Percentiles rank a stretch among this genome's conserved stretches.
These are phyloP conservation scores for Grantiella picta DNA, from an alignment of 2,113 vertebrate species.

Conservation along the genomic window DNA sequence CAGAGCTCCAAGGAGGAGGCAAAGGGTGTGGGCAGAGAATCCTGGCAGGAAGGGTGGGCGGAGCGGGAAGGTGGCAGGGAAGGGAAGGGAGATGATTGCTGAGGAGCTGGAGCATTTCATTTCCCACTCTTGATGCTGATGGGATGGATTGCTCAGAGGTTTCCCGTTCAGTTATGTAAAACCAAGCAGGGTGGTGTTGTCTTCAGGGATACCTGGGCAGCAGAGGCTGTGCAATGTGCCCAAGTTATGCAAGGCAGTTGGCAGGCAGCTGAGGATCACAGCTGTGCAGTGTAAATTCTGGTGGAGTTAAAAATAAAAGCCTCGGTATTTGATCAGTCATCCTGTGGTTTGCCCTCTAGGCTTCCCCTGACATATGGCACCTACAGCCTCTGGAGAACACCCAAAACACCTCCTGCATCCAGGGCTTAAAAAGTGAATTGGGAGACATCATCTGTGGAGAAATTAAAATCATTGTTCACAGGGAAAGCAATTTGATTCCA, in stretches of 20 bases:
- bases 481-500: not conserved
- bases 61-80: not conserved
- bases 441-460: not conserved
- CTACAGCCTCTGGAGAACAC: not conserved
- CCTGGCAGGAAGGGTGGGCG: not conserved
- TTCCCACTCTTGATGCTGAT: not conserved
- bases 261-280: constrained; percentile 16
- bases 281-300: not conserved
- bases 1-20: not conserved
- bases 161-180: not conserved
- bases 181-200: not conserved
- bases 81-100: not conserved
- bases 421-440: not conserved
- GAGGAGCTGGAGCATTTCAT: not conserved
- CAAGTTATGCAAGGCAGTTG: not conserved
- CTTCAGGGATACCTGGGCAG: not conserved
- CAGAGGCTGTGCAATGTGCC: not conserved
- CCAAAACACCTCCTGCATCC: not conserved
- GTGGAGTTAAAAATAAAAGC: constrained; percentile 8
- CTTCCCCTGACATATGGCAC: not conserved
- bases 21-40: not conserved
- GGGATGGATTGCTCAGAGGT: not conserved
- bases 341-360: not conserved
- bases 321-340: not conserved
- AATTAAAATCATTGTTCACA: not conserved